phyloP scores from a whole-genome alignment of 2,113 vertebrate genomes.

The Piliocolobus tephrosceles region DNA sequence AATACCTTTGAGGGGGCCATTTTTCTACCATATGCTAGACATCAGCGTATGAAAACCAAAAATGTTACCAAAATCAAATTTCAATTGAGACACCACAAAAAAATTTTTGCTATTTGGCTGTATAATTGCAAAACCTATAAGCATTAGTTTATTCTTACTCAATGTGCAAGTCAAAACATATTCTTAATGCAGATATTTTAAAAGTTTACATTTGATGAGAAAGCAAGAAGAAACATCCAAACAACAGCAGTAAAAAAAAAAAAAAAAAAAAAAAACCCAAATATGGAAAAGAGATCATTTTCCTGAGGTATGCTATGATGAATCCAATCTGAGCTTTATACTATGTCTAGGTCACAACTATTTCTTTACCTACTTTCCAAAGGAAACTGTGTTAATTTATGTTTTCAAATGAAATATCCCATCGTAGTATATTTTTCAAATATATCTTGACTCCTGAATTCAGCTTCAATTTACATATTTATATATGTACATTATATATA shows the following conservation, averaged over 20 bases:
- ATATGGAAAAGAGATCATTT: neutral
- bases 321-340: neutral
- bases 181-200: neutral
- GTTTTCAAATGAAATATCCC: neutral
- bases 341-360: neutral
- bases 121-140: neutral
- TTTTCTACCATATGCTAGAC: neutral
- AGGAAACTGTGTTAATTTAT: neutral
- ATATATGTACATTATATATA: neutral
- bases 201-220: neutral
- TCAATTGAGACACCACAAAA: neutral
- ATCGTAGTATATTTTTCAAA: neutral
- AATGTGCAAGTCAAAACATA: neutral
- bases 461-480: neutral
- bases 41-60: neutral
- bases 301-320: neutral
- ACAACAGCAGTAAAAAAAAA: neutral
- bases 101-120: neutral
- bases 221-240: neutral
- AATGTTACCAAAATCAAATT: neutral
- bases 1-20: neutral
- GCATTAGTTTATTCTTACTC: neutral
- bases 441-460: neutral
- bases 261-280: neutral
- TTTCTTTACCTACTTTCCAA: neutral